These are phyloP conservation scores for Cyprinodon brontotheroides DNA, from an alignment of 2,113 vertebrate genomes.

Conservation along the genomic window DNA sequence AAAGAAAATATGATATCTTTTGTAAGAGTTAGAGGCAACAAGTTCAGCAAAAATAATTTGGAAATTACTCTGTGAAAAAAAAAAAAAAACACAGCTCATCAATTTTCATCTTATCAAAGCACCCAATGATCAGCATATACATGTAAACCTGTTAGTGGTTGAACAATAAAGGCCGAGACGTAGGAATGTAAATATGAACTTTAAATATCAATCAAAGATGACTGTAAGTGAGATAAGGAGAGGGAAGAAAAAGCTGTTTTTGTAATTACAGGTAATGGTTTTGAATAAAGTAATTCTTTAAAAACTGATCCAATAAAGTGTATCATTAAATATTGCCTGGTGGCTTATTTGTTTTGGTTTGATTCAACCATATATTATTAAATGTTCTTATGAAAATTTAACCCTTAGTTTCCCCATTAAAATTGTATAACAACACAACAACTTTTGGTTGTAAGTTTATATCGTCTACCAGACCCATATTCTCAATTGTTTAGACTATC, in stretches of 20 bases:
- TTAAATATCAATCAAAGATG: background rate
- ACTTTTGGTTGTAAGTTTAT: no score
- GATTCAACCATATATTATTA: background rate
- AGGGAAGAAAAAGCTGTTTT: background rate
- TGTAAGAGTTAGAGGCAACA: fast-evolving
- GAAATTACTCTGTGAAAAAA: background rate
- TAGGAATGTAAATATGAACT: background rate
- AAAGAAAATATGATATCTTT: background rate
- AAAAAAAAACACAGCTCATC: no score
- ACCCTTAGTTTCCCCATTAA: no score
- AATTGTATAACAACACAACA: no score
- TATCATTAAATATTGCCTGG: background rate
- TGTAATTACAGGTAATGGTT: background rate
- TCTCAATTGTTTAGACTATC: no score
- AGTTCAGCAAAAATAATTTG: background rate
- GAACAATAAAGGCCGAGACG: background rate
- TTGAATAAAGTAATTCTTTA: background rate
- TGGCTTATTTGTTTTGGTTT: background rate
- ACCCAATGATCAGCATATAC: background rate
- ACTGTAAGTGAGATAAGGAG: background rate
- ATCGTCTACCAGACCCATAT: no score
- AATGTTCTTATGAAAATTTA: no score
- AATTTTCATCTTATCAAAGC: background rate
- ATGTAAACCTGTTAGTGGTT: background rate
- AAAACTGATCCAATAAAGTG: slow-evolving; percentile 32